Conservation (phyloP, 2,113 vertebrate species). For the Leptodactylus fuscus region DNA sequence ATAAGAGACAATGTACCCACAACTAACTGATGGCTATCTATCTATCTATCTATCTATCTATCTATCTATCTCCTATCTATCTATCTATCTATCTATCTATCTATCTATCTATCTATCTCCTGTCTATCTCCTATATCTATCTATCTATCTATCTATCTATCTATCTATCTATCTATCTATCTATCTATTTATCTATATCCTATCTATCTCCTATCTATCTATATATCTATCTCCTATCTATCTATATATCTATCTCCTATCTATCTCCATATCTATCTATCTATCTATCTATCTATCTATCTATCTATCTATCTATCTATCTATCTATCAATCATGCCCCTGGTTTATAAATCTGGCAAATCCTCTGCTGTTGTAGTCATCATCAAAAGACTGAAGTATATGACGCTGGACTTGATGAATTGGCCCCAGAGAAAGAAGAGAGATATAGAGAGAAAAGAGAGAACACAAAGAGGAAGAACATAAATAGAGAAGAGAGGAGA, state of each 20-base stretch:
- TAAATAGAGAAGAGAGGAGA: too few relatives aligned
- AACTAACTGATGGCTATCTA: too few relatives aligned
- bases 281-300: neutral
- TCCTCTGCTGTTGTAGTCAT: too few relatives aligned
- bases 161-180: neutral
- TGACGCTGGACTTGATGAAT: too few relatives aligned
- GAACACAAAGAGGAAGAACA: too few relatives aligned
- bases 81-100: neutral
- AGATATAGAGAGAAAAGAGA: neutral
- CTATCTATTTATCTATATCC: neutral
- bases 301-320: slow-evolving; percentile 2
- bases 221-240: neutral
- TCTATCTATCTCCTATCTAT: neutral
- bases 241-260: neutral
- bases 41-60: neutral
- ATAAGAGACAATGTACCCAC: too few relatives aligned
- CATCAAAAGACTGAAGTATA: too few relatives aligned
- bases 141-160: too few relatives aligned
- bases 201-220: neutral
- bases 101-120: neutral
- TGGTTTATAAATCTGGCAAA: too few relatives aligned
- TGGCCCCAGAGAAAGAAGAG: neutral
- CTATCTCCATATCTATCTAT: neutral
- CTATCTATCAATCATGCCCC: neutral
- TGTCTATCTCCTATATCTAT: neutral